phyloP scores from a whole-genome alignment of 2,888 invertebrate genomes.

The Cecidostiba fungosa region DNA sequence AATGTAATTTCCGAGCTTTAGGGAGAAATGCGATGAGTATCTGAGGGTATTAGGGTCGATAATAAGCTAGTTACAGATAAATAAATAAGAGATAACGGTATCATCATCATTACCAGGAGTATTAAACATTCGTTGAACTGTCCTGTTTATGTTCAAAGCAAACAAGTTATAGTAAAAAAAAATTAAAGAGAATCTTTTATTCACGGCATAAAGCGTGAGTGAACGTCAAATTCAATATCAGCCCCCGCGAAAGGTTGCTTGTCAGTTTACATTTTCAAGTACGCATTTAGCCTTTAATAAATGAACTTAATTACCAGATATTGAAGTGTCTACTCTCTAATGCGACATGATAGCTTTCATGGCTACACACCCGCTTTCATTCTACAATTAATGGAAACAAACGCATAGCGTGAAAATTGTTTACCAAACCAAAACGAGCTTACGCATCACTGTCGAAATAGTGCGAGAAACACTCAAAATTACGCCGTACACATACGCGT shows the following conservation, averaged over 20 bases:
- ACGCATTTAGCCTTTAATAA: neutral
- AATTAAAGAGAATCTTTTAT: neutral
- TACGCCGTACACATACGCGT: neutral
- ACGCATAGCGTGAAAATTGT: no score
- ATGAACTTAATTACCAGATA: neutral
- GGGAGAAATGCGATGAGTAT: no score
- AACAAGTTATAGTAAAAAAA: neutral
- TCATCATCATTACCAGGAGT: neutral
- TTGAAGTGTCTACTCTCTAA: neutral
- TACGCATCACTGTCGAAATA: neutral
- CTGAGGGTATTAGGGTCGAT: neutral
- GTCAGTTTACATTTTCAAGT: constrained; percentile 13
- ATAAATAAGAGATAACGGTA: no score
- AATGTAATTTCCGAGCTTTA: neutral
- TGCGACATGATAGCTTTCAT: neutral
- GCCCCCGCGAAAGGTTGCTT: neutral
- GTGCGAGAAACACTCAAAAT: neutral
- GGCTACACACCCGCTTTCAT: neutral
- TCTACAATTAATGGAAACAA: neutral
- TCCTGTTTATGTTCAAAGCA: neutral
- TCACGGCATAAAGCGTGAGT: neutral
- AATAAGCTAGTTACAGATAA: neutral
- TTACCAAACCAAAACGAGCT: neutral
- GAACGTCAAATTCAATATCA: neutral
- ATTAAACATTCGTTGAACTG: neutral